Base-by-base conservation (phyloP, 2,113 vertebrate species). In the Empidonax alnorum region DNA sequence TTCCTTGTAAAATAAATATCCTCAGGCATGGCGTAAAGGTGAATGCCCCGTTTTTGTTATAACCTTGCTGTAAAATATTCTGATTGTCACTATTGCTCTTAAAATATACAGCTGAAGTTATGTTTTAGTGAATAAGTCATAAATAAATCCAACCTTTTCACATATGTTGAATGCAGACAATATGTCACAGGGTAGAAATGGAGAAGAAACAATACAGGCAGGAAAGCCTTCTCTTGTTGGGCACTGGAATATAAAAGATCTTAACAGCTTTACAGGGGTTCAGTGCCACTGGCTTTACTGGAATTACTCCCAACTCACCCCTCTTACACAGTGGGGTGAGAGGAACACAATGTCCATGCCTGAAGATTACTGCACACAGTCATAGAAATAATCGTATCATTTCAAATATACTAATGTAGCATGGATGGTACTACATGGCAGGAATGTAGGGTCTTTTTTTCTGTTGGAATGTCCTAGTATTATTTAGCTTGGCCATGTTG, bases 111-210 rank as follows among this genome's bases (percentile, higher is more conserved):
- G 56, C 66, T 86, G 61, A 42, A 72, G 33, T 91, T 93, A 65
- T 5, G 2, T 81, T 93, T 89, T 59, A 75, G 65, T 59, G 74
- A 94, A 67, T 20, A 86, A 93, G n/a, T 61, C 27, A 61, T 71
- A 89, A 94, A 89, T 68, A 92, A 91, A 89, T 87, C 53, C 31
- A 84, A 28, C 46, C 20, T 12, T 91, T 91, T 84, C 67, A 44
- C 33, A 91, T 58, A 56, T 2, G 4, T n/a, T 94, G 89, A 91
- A 84, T 76, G 66, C 16, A 84, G 87, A 47, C 41, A 76, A 31
- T 88, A 71, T 67, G 55, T 87, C 55, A 76, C 24, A 59, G 33
- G 21, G 11, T n/a, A 39, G 67, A 62, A 93, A 67, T 23, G 14
- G 58, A 82, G 53, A 62, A 39, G 37, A 69, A 90, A 47, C 17